Percentiles rank a stretch among this genome's conserved stretches.
phyloP scores from a whole-genome alignment of 2,797 vertebrate genomes.

The Karalla daura region DNA sequence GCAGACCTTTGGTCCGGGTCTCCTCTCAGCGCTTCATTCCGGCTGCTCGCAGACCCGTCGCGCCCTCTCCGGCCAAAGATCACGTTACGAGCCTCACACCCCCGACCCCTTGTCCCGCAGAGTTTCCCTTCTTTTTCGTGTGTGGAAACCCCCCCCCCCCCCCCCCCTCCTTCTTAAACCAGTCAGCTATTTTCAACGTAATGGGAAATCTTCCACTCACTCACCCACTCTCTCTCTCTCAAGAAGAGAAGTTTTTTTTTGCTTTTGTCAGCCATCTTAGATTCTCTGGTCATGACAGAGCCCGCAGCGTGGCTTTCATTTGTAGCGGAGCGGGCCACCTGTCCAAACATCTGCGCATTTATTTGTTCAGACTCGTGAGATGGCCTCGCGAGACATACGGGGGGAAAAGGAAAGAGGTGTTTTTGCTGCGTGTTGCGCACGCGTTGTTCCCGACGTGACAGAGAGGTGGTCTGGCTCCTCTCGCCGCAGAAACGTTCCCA shows the following conservation, averaged over 20 bases:
- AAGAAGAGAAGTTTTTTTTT: conserved; percentile 59
- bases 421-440: conserved; percentile 24
- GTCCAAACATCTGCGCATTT: conserved; percentile 73
- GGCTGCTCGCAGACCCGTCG: conserved; percentile 55
- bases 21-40: conserved; percentile 55
- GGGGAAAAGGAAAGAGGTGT: conserved; percentile 16
- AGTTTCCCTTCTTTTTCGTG: conserved; percentile 36
- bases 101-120: conserved; percentile 50
- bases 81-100: conserved; percentile 61
- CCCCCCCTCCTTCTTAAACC: conserved; percentile 46
- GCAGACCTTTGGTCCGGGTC: conserved; percentile 49
- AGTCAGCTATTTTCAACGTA: conserved; percentile 59
- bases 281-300: conserved; percentile 59
- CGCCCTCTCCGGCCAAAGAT: conserved; percentile 59
- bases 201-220: conserved; percentile 54
- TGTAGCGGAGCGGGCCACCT: conserved; percentile 65
- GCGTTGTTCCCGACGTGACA: conserved; percentile 23
- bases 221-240: too few species aligned
- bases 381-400: not conserved
- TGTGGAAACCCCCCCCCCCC: conserved; percentile 62
- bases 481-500: conserved; percentile 1
- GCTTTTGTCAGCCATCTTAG: conserved; percentile 45
- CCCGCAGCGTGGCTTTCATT: conserved; percentile 48
- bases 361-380: conserved; percentile 50
- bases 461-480: conserved; percentile 7